A percentile compares a stretch with the other conserved stretches of the same genome.
phyloP scores from a whole-genome alignment of 2,113 vertebrate genomes.

The Silurus asotus region DNA sequence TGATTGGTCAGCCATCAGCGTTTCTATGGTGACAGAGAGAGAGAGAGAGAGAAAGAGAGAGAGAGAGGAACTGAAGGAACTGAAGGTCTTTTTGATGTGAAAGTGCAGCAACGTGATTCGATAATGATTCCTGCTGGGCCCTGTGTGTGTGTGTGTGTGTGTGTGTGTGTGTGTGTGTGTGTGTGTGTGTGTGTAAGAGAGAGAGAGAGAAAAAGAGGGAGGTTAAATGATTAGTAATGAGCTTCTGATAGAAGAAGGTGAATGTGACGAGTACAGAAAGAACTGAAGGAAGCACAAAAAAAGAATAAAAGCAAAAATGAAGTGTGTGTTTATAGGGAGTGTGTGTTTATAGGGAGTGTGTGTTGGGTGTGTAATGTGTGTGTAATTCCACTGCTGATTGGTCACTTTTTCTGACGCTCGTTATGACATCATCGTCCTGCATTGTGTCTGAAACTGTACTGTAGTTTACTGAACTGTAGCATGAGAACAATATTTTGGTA shows the following conservation, averaged over 20 bases:
- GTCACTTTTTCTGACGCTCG: neutral
- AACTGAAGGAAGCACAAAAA: neutral
- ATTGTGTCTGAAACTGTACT: neutral
- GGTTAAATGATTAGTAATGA: constrained; percentile 4
- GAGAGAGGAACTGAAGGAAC: constrained; percentile 9
- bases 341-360: neutral
- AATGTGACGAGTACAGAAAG: neutral
- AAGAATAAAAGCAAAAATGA: neutral
- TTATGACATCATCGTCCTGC: neutral
- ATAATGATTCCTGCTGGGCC: constrained; percentile 21
- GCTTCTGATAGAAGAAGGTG: neutral
- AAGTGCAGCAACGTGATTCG: constrained; percentile 38
- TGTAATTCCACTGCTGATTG: neutral
- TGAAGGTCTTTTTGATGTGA: constrained; percentile 39
- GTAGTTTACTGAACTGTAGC: too few species aligned
- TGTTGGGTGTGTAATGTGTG: neutral
- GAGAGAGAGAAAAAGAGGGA: too few species aligned
- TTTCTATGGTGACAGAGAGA: constrained; percentile 54
- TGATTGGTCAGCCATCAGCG: constrained; percentile 37
- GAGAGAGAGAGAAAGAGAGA: constrained; percentile 1
- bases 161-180: neutral
- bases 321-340: too few species aligned
- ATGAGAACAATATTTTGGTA: neutral
- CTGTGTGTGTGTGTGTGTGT: neutral
- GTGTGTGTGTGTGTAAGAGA: neutral